These are phyloP conservation scores for Gyrodactylus bullatarudis DNA, from an alignment of 1,140 invertebrate species.

Conservation along the genomic window DNA sequence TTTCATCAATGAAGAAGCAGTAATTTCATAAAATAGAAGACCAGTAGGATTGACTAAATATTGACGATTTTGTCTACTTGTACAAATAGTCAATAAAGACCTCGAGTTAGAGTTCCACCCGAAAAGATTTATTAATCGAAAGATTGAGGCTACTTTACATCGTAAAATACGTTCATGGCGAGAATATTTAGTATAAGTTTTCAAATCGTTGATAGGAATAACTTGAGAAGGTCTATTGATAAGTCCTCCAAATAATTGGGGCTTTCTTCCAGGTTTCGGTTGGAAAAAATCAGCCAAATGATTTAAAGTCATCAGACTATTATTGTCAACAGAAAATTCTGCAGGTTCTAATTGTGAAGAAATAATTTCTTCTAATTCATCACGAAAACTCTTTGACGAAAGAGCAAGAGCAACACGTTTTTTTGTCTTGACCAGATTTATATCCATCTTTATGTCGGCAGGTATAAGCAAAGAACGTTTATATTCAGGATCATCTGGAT, in stretches of 20 bases:
- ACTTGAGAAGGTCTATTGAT: not conserved
- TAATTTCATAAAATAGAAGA: constrained; percentile 72
- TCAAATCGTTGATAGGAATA: not conserved
- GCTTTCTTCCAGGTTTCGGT: not conserved
- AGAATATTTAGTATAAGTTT: constrained; percentile 13
- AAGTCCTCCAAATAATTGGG: not conserved
- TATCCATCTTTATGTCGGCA: constrained; percentile 37
- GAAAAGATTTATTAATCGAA: constrained; percentile 66
- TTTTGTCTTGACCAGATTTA: constrained; percentile 74
- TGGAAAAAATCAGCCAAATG: not conserved
- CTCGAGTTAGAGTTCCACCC: constrained; percentile 36
- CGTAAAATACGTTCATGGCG: constrained; percentile 45
- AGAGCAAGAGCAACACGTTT: constrained; percentile 45
- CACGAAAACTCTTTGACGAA: not conserved
- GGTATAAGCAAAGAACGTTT: constrained; percentile 23
- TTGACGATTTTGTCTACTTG: constrained; percentile 20
- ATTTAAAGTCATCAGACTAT: not conserved
- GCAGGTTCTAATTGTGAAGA: not conserved
- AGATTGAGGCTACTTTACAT: constrained; percentile 75
- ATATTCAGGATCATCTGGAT: constrained; percentile 26
- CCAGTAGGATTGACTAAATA: constrained; percentile 87
- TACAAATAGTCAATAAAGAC: not conserved
- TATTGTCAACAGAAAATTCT: not conserved
- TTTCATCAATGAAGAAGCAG: constrained; percentile 77
- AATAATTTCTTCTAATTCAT: not conserved